A percentile compares a stretch with the other conserved stretches of the same genome.
phyloP scores from a whole-genome alignment of 2,888 invertebrate species.

The Tanypteryx hageni region DNA sequence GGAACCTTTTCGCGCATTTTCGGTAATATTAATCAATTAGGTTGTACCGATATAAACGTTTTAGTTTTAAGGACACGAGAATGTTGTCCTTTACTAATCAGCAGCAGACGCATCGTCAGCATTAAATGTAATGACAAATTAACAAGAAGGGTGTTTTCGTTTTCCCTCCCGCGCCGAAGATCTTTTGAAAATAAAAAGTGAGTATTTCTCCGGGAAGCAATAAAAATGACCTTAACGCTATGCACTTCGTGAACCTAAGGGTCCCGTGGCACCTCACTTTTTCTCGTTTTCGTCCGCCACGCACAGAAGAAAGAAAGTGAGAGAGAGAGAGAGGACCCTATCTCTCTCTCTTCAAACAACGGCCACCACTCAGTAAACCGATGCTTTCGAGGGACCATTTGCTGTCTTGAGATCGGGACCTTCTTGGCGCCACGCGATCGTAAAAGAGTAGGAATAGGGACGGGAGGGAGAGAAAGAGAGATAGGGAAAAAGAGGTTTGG shows the following conservation, averaged over 20 bases:
- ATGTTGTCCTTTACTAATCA: too few relatives aligned
- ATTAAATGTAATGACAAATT: too few relatives aligned
- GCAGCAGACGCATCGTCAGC: too few relatives aligned
- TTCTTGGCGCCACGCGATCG: background rate
- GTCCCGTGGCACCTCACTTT: background rate
- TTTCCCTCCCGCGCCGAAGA: background rate
- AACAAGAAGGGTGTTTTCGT: background rate
- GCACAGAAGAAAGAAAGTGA: background rate
- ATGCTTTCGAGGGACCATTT: background rate
- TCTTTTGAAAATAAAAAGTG: background rate
- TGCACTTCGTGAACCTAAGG: background rate
- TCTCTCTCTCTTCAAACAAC: background rate
- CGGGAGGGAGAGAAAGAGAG: background rate
- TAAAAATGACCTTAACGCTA: slow-evolving; percentile 17
- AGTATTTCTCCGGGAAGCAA: background rate
- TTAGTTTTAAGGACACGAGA: too few relatives aligned
- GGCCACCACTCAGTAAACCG: slow-evolving; percentile 1
- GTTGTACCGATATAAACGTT: too few relatives aligned
- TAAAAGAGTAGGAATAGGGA: background rate
- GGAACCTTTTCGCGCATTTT: too few relatives aligned
- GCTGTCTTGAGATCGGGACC: slow-evolving; percentile 11
- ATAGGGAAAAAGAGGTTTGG: background rate
- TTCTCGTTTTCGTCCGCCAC: background rate
- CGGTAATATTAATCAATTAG: too few relatives aligned
- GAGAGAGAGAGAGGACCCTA: background rate